Percentiles rank a stretch among this genome's conserved stretches.
These are phyloP conservation scores for Penaeus indicus DNA, from an alignment of 1,140 invertebrate genomes.

Conservation along the genomic window DNA sequence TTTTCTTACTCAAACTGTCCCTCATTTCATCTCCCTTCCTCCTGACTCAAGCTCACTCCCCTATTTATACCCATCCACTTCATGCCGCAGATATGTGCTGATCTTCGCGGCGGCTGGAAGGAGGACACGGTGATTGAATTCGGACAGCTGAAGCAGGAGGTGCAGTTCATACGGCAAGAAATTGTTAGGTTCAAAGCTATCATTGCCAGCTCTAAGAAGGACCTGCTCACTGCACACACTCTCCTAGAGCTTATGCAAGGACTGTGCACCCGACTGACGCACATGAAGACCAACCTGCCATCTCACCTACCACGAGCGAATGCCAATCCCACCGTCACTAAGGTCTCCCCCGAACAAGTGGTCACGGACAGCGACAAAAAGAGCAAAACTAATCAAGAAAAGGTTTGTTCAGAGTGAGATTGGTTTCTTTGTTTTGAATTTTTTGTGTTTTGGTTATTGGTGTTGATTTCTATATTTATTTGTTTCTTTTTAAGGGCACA, in stretches of 20 bases:
- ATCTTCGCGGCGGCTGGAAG: conserved; percentile 31
- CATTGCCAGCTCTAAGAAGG: background rate
- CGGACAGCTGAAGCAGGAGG: background rate
- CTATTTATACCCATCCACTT: background rate
- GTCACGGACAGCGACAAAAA: background rate
- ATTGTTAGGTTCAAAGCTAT: background rate
- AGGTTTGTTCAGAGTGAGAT: background rate
- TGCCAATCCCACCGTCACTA: background rate
- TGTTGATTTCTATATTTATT: background rate
- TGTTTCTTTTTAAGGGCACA: no score
- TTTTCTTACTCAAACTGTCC: no score
- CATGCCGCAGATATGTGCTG: conserved; percentile 14
- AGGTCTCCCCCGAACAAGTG: background rate
- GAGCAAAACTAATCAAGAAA: conserved; percentile 1
- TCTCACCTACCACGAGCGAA: conserved; percentile 21
- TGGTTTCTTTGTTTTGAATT: background rate
- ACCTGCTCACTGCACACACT: background rate
- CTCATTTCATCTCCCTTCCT: background rate
- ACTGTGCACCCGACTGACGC: conserved; percentile 1
- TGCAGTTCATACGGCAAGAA: conserved; percentile 10
- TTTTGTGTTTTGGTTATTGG: background rate
- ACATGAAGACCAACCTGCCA: conserved; percentile 52
- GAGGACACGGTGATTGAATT: conserved; percentile 29
- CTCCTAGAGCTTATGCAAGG: conserved; percentile 34
- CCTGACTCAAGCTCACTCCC: background rate